A percentile compares a stretch with the other conserved stretches of the same genome.
phyloP scores from a whole-genome alignment of 1,140 invertebrate genomes.

The Bombus soroeensis region DNA sequence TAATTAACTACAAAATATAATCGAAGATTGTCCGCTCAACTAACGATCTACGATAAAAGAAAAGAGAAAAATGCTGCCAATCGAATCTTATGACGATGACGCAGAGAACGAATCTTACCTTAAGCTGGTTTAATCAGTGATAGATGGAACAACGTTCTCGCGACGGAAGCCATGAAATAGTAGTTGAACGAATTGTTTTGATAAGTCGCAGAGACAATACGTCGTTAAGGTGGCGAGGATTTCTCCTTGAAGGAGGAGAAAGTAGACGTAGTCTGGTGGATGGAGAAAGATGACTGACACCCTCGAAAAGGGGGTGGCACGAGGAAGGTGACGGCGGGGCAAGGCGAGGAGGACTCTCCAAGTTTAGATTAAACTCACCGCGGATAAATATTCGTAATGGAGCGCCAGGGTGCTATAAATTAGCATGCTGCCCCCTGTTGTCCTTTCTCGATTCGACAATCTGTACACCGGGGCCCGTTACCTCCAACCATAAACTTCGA shows the following conservation, averaged over 20 bases:
- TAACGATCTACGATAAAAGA: no score
- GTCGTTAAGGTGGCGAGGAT: constrained; percentile 79
- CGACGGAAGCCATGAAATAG: constrained; percentile 52
- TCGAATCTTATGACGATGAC: background rate
- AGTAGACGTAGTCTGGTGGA: constrained; percentile 30
- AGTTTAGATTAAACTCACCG: constrained; percentile 83
- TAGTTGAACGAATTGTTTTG: constrained; percentile 81
- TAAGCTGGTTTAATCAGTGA: constrained; percentile 69
- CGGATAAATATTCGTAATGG: constrained; percentile 84
- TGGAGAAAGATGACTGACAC: constrained; percentile 53
- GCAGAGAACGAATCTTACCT: constrained; percentile 28
- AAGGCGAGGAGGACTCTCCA: constrained; percentile 73
- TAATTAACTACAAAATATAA: no score
- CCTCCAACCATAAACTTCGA: constrained; percentile 59
- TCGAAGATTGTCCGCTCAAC: no score
- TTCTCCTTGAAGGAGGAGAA: constrained; percentile 55
- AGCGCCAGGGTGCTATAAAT: constrained; percentile 83
- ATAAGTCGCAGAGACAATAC: constrained; percentile 82
- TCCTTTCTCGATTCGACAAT: constrained; percentile 71
- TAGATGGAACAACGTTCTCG: constrained; percentile 63
- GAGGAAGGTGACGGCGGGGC: constrained; percentile 51
- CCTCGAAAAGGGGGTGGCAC: constrained; percentile 40
- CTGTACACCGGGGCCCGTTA: constrained; percentile 59
- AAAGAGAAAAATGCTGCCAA: background rate
- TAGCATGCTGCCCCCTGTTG: constrained; percentile 77